Conservation (phyloP, 2,113 vertebrate genomes). For the Patagioenas fasciata region DNA sequence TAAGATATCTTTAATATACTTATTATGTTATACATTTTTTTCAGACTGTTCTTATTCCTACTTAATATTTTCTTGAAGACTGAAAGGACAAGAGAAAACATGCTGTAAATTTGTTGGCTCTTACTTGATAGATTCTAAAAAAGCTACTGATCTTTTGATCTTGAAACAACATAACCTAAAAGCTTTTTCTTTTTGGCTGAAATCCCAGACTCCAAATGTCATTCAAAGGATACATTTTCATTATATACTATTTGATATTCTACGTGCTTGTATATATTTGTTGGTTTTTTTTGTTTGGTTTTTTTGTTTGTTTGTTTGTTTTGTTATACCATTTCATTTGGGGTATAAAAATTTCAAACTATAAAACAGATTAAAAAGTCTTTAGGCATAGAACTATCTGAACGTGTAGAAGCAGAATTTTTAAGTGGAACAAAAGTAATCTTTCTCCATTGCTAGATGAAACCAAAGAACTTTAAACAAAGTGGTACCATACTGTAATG, state of each 20-base stretch:
- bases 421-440: not conserved
- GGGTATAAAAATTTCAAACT: not conserved
- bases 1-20: not conserved
- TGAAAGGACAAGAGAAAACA: conserved; percentile 41
- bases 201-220: conserved; percentile 68
- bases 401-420: not conserved
- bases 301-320: not conserved
- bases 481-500: not conserved
- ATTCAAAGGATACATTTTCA: conserved; percentile 64
- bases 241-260: conserved; percentile 44
- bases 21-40: not conserved
- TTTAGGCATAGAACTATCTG: not conserved
- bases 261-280: conserved; percentile 34
- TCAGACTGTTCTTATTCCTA: not conserved
- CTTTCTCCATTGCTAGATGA: not conserved
- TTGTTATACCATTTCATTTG: not conserved
- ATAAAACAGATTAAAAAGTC: not conserved
- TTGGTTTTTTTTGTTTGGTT: not conserved
- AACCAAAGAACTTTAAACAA: not conserved
- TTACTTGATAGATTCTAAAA: conserved; percentile 53
- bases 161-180: conserved; percentile 62
- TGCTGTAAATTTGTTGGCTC: conserved; percentile 63
- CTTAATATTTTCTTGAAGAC: conserved; percentile 3
- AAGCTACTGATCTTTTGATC: conserved; percentile 68
- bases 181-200: conserved; percentile 72